Base-by-base conservation (phyloP, 2,113 vertebrate genomes). In the Tetrax tetrax region DNA sequence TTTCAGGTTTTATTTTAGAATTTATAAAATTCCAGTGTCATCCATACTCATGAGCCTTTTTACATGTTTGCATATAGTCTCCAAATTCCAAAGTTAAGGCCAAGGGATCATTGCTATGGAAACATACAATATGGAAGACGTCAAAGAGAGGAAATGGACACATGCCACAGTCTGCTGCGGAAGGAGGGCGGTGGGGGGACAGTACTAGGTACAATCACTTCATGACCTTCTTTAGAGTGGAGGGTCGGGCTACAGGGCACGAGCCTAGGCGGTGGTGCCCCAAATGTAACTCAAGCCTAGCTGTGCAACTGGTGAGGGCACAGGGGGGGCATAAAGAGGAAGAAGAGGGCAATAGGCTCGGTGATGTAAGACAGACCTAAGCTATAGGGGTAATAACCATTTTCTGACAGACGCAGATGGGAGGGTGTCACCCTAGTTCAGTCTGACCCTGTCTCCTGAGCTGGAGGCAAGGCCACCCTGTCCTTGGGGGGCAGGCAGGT, bases 1-100 rank as follows among this genome's bases (percentile, higher is more conserved):
- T 98, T 98, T 96, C 53, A 96, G 98, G 95, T 96, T 99, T 98
- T 99, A 98, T 97, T 99, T 99, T 98, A 98, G 99, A 99, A 99
- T 99, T 98, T 98, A 99, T 99, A 99, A 98, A 98, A 99, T 99
- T 99, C 99, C 99, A 99, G 99, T 99, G 98, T 99, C 98, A 98
- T 98, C 99, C 99, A 97, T 95, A 97, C 93, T 98, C 98, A 98
- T 94, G 97, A 98, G 98, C 98, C 98, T 99, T 98, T 98, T 97
- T 96, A 98, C 97, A 98, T 95, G 98, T 98, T 99, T 99, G 99
- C 99, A 99, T 99, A 99, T 99, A 98, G 98, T 98, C 98, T 98
- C 99, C 98, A 97, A 98, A 97, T 98, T 98, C 98, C 98, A 98
- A 98, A 98, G 97, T 98, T 99, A 99, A 99, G 99, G 99, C 99